Base-by-base conservation (phyloP, 1,140 invertebrate genomes). In the Carcinoscorpius rotundicauda region DNA sequence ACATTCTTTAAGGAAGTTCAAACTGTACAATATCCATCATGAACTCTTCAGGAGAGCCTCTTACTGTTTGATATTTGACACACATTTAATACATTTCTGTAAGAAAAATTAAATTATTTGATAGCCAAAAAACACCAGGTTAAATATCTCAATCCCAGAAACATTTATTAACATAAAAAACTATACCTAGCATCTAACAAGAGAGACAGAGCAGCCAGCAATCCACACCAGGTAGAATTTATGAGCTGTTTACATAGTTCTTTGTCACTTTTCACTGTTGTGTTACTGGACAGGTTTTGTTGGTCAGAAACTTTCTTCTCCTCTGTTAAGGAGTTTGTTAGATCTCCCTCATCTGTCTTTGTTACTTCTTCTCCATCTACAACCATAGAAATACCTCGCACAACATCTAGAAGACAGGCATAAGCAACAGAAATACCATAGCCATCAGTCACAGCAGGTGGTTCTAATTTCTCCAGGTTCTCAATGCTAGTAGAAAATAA, bases 391-490 rank as follows among this genome's bases (percentile, higher is more conserved):
- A 72, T 63, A 58, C 64, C 78, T 70, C 75, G 71, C 9, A 79
- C 78, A 64, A 94, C 86, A 73, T 97, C 93, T 70, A 96, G 78
- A 6, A 98, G 78, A 76, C 91, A 93, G 51, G 89, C 87, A 78
- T 95, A 97, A 1, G 93, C 93, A 49, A 97, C 82, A 1, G 93
- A 96, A 63, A 98, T 88, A 52, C 93, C 92, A 80, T 98, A 98
- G 6, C 94, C 94, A 70, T 97, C 93, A 9, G 91, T 89, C 69
- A 97, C 88, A 52, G 82, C 78, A 0, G 93, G 93, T n/a, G 93
- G 88, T 71, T 98, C 95, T 6, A 88, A 83, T 77, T 95, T 93
- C 72, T 98, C 95, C 70, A 96, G 77, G 87, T 95, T 89, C 76
- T 98, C 95, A 72, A 97, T 80, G 76, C 92, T 97, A 75, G 60